phyloP scores from a whole-genome alignment of 2,888 invertebrate genomes.

The Conchocele bisecta region DNA sequence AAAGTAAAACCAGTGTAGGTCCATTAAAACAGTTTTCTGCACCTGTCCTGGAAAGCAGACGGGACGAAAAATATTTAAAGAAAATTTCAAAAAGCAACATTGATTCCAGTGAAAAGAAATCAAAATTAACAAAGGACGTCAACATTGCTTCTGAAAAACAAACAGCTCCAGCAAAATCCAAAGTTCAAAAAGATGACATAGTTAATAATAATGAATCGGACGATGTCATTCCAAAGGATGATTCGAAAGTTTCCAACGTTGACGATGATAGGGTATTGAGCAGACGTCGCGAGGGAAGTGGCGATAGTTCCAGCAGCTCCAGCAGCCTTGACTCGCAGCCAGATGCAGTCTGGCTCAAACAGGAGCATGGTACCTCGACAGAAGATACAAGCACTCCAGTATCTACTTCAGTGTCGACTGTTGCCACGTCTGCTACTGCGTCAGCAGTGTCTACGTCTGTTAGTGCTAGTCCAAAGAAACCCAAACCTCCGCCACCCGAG shows the following conservation, averaged over 20 bases:
- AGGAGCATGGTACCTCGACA: conserved; percentile 35
- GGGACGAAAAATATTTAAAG: conserved; percentile 34
- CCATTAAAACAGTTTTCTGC: conserved; percentile 56
- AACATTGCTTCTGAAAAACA: conserved; percentile 36
- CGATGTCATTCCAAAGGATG: conserved; percentile 24
- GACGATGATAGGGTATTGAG: conserved; percentile 19
- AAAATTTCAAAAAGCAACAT: too few species aligned
- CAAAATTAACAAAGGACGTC: conserved; percentile 34
- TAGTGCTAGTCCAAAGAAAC: conserved; percentile 51
- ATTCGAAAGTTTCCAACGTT: conserved; percentile 44
- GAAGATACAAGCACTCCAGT: not conserved
- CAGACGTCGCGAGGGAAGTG: conserved; percentile 54
- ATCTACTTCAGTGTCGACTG: not conserved
- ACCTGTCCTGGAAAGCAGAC: conserved; percentile 50
- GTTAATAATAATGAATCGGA: conserved; percentile 20
- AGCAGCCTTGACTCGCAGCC: conserved; percentile 71
- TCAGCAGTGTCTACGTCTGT: conserved; percentile 3
- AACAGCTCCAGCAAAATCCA: conserved; percentile 21
- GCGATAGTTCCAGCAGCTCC: conserved; percentile 67
- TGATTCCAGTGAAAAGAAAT: conserved; percentile 24
- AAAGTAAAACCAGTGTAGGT: conserved; percentile 53
- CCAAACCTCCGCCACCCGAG: conserved; percentile 71
- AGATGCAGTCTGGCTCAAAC: conserved; percentile 51
- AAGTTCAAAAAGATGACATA: conserved; percentile 30
- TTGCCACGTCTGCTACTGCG: not conserved